Percentiles rank a stretch among this genome's conserved stretches.
phyloP scores from a whole-genome alignment of 2,797 vertebrate species.

The Tachyglossus aculeatus region DNA sequence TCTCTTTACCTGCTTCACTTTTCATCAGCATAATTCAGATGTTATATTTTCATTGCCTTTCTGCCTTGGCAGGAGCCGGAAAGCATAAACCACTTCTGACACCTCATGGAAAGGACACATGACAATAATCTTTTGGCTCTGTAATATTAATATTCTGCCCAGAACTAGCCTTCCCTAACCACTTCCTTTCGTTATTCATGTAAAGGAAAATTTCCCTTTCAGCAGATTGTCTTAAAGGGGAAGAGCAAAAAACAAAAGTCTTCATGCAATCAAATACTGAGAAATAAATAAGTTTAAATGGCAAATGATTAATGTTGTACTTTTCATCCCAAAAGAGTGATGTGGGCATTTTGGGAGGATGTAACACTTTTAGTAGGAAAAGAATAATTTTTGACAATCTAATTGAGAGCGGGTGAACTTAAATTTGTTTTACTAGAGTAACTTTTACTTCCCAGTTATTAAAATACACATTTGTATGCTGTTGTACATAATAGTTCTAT shows the following conservation, averaged over 20 bases:
- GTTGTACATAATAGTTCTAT: no score
- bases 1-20: not conserved
- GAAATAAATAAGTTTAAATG: slow-evolving; percentile 45
- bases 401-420: not conserved
- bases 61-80: not conserved
- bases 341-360: not conserved
- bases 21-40: slow-evolving; percentile 1
- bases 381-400: not conserved
- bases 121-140: not conserved
- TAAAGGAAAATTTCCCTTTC: not conserved
- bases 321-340: not conserved
- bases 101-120: not conserved
- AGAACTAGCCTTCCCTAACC: not conserved
- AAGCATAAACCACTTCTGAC: not conserved
- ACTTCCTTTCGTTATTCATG: slow-evolving; percentile 7
- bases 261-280: slow-evolving; percentile 25
- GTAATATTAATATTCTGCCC: not conserved
- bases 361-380: not conserved
- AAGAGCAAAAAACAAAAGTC: no score
- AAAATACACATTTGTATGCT: no score
- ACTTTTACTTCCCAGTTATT: no score
- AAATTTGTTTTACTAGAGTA: no score
- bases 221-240: slow-evolving; percentile 31
- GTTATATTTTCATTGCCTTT: not conserved
- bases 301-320: slow-evolving; percentile 3